Evolutionary conservation across 2,888 invertebrate species (phyloP), one percentile per base, ranked within the genome.

Genomic region (Biston betularia): DNA sequence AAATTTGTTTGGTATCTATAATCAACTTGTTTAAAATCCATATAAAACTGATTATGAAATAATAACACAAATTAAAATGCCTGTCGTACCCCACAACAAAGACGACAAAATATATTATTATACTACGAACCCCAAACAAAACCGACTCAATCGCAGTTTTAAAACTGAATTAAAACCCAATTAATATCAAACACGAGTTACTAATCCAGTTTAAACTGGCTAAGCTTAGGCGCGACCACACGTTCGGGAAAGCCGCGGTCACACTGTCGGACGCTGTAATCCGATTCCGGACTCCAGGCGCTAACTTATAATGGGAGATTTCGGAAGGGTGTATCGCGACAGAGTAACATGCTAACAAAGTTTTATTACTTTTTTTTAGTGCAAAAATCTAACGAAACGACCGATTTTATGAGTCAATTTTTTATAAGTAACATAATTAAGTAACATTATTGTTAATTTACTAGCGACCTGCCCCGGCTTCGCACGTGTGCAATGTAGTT

Each of bases 121-220:
- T 14, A 7, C 15, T 42, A 33, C 14, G 7, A 44, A 7, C 44
- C 33, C 38, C 34, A 50, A 59, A 50, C 50, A 56, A 63, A 67
- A 66, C 49, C 15, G 52, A 42, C 58, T 64, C 60, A 61, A 70
- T 67, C 62, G 56, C 59, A 61, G 61, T 70, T 66, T 64, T 57
- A 65, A 58, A 62, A 61, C 34, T 63, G 72, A 53, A 69, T 70
- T 72, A 72, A 71, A 72, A 75, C 69, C 63, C 68, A 71, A 75
- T 75, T 73, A 72, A 72, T 71, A 75, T 72, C 63, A 67, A 68
- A 70, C 68, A 71, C 42, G 67, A 74, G 71, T 71, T 60, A 49
- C 65, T 73, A 73, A 75, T 73, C 73, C 68, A 62, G 71, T 70
- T 70, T 65, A 60, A 70, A 60, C 65, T 60, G 54, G 71, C 63